Evolutionary conservation across 2,113 vertebrate species (phyloP).

Genomic region (human): GRCh38 chr11:116580001-116580500

Average conservation of each 20-base stretch:
- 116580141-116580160: fast-evolving
- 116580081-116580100: background rate
- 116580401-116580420: slow-evolving; percentile 84
- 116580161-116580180: background rate
- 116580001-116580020: too few relatives aligned
- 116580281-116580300: slow-evolving; percentile 78
- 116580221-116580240: slow-evolving; percentile 15
- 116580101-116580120: background rate
- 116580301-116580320: slow-evolving; percentile 82
- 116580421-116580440: slow-evolving; percentile 80
- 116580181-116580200: background rate
- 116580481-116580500: background rate
- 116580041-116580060: background rate
- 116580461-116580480: slow-evolving; percentile 51
- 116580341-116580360: slow-evolving; percentile 84
- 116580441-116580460: slow-evolving; percentile 50
- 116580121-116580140: background rate
- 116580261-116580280: slow-evolving; percentile 69
- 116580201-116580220: slow-evolving; percentile 26
- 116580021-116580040: background rate
- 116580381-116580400: slow-evolving; percentile 84
- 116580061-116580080: background rate
- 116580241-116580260: slow-evolving; percentile 39
- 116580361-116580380: slow-evolving; percentile 86
- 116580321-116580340: slow-evolving; percentile 80